These are phyloP conservation scores for Bostrychus sinensis DNA, from an alignment of 2,113 vertebrate genomes.

Conservation along the genomic window DNA sequence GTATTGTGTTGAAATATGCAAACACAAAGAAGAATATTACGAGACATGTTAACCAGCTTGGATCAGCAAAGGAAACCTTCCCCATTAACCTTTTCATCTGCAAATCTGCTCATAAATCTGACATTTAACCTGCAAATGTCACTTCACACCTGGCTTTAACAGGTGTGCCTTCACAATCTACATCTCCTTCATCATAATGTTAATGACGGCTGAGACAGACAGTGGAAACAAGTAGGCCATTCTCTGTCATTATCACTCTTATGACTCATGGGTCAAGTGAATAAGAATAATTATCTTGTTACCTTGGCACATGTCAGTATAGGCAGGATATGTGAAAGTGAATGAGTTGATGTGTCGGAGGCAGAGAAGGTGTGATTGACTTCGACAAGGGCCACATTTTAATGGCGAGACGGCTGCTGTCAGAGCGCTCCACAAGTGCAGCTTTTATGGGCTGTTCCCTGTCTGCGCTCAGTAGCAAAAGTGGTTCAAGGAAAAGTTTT, in stretches of 20 bases:
- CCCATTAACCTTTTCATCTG: neutral
- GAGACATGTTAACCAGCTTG: no score
- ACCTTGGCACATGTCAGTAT: neutral
- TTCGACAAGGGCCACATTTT: slow-evolving; percentile 3
- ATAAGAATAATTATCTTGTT: slow-evolving; percentile 1
- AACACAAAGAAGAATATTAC: no score
- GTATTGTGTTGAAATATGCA: no score
- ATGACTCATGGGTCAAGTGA: neutral
- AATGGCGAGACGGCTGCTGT: neutral
- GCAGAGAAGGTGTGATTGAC: neutral
- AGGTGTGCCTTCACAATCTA: neutral
- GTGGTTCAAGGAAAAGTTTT: neutral
- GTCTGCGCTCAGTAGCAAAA: neutral
- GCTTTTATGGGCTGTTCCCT: neutral
- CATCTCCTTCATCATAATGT: neutral
- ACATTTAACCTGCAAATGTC: neutral
- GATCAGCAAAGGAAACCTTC: no score
- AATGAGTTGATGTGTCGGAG: neutral
- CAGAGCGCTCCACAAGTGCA: neutral
- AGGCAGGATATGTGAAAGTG: neutral
- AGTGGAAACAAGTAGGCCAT: no score
- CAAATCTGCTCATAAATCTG: neutral
- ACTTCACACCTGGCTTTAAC: neutral
- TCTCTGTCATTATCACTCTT: neutral
- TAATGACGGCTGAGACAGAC: no score